Evolutionary conservation across 23 tunicate species (phyloP).

Genomic region (Oikopleura dioica): DNA sequence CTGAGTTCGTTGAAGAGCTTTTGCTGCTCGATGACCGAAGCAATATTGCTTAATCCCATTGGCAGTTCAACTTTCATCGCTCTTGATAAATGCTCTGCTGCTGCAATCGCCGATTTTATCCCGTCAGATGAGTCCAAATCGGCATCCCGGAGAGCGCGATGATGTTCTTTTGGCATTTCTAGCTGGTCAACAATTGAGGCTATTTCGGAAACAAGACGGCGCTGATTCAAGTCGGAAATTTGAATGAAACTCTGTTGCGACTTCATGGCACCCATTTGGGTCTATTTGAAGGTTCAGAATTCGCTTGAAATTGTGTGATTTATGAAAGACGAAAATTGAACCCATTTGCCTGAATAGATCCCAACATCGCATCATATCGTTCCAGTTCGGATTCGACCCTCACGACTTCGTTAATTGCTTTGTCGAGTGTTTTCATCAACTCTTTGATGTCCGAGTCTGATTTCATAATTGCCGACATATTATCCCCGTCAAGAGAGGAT

Average conservation of each 20-base stretch:
- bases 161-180: background rate
- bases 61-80: slow-evolving; percentile 91
- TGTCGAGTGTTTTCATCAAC: background rate
- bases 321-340: no score
- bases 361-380: slow-evolving; percentile 58
- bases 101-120: slow-evolving; percentile 61
- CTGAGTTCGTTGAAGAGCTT: slow-evolving; percentile 47
- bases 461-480: slow-evolving; percentile 79
- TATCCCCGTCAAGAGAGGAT: slow-evolving; percentile 78
- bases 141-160: slow-evolving; percentile 36
- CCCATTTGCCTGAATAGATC: slow-evolving; percentile 30
- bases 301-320: no score
- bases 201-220: slow-evolving; percentile 28
- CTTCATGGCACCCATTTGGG: slow-evolving; percentile 95
- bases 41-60: slow-evolving; percentile 37
- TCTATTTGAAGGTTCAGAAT: no score
- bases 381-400: background rate
- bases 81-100: slow-evolving; percentile 69
- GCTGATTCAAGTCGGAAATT: slow-evolving; percentile 68
- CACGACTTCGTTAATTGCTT: background rate
- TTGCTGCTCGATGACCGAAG: slow-evolving; percentile 69
- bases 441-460: background rate
- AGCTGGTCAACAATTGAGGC: slow-evolving; percentile 28
- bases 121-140: slow-evolving; percentile 55
- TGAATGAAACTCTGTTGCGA: slow-evolving; percentile 90